Percentiles rank a stretch among this genome's conserved stretches.
Conservation (phyloP, 1,140 invertebrate species). For the Psilanteris sp. region DNA sequence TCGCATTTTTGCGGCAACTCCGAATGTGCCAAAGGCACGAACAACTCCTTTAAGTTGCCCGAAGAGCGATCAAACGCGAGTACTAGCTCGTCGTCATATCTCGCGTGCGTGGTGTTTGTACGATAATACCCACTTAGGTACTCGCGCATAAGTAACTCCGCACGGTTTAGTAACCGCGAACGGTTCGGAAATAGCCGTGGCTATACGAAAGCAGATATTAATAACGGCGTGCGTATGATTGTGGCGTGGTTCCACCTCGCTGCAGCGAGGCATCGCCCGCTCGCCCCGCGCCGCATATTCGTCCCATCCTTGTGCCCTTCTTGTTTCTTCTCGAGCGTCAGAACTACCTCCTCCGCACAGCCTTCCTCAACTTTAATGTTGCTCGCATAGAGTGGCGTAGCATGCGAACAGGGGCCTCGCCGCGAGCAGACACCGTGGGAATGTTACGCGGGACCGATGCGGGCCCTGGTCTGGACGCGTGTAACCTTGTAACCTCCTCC, state of each 20-base stretch:
- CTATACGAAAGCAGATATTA: slow-evolving; percentile 71
- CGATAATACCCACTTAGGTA: slow-evolving; percentile 60
- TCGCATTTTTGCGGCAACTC: slow-evolving; percentile 29
- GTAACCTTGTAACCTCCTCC: slow-evolving; percentile 78
- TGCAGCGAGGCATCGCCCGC: slow-evolving; percentile 20
- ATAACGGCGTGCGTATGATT: slow-evolving; percentile 73
- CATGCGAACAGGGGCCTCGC: slow-evolving; percentile 74
- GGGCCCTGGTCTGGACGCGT: slow-evolving; percentile 75
- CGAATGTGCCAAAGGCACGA: slow-evolving; percentile 56
- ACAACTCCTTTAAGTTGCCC: slow-evolving; percentile 47
- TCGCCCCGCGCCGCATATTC: slow-evolving; percentile 19
- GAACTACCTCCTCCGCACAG: slow-evolving; percentile 62
- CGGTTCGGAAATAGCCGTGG: slow-evolving; percentile 58
- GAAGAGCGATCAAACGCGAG: slow-evolving; percentile 52
- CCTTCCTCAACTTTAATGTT: slow-evolving; percentile 74
- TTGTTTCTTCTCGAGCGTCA: slow-evolving; percentile 48
- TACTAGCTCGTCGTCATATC: slow-evolving; percentile 37
- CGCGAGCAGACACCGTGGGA: slow-evolving; percentile 79
- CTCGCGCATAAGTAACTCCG: slow-evolving; percentile 52
- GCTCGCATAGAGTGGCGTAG: slow-evolving; percentile 71
- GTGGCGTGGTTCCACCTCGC: slow-evolving; percentile 69
- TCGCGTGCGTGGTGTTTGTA: slow-evolving; percentile 53
- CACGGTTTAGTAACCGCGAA: slow-evolving; percentile 64
- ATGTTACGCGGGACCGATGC: slow-evolving; percentile 76
- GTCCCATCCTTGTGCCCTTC: slow-evolving; percentile 55